Base-by-base conservation (phyloP, 2,797 vertebrate species). In the Sebastiscus tertius region DNA sequence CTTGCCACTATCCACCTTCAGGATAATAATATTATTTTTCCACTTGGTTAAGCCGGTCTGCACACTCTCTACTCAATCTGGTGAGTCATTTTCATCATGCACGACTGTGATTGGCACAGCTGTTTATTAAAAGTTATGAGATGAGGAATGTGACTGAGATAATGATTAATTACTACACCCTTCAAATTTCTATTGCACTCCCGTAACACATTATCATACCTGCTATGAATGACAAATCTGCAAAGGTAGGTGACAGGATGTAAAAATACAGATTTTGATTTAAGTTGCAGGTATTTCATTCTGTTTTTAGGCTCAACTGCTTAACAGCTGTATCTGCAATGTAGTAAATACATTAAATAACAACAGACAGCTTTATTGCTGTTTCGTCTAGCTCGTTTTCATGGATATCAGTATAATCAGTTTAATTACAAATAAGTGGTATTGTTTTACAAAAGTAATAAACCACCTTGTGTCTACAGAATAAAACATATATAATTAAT, bases 91-190 rank as follows among this genome's bases (percentile, higher is more conserved):
- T 78, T 64, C 26, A 64, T 79, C 22, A 54, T 39, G 60, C 64
- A 27, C 4, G 1, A 39, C 13, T 66, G 10, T 65, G 72, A 65
- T 42, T 67, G 59, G 54, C 61, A 74, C 27, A 34, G 58, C 31
- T 61, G 60, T 80, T 81, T 60, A 80, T 84, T 75, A 74, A 78
- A 80, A 60, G 27, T 68, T 65, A 75, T 8, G 27, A 74, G 60
- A 76, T 39, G 5, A 66, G 55, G 22, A 72, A 36, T 64, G 31
- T 34, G 54, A 54, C 20, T 2, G 14, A 69, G n/a, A 71, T 77
- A 49, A 49, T 74, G 55, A 77, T 82, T 55, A 70, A 75, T 82
- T 76, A 70, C 56, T n/a, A 20, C 29, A 26, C 16, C 12, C 33
- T 70, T 74, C 46, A 10, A 73, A n/a, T 52, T 62, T 62, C 39